Conservation (phyloP, 2,113 vertebrate species). For the Alectura lathami region DNA sequence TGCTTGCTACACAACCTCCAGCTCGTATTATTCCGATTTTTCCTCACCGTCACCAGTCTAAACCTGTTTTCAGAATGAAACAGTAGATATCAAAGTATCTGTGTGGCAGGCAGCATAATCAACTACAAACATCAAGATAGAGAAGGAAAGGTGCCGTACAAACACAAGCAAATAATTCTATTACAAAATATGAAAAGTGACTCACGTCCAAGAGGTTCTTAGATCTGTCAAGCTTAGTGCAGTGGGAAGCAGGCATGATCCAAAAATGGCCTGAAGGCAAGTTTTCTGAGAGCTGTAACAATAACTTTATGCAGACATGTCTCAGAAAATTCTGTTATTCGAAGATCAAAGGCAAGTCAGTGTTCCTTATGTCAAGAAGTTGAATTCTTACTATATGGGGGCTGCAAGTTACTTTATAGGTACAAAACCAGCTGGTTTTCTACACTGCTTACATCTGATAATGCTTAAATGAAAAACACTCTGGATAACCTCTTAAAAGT, state of each 20-base stretch:
- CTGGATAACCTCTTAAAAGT: neutral
- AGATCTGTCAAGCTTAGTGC: neutral
- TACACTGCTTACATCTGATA: neutral
- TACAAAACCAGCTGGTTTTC: neutral
- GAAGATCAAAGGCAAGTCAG: conserved; percentile 26
- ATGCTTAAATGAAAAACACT: neutral
- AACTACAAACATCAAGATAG: neutral
- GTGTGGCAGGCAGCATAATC: neutral
- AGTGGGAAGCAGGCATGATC: neutral
- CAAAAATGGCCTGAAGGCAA: conserved; percentile 19
- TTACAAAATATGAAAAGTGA: neutral
- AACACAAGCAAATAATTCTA: neutral
- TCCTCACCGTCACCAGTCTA: neutral
- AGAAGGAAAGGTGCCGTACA: neutral
- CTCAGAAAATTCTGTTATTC: conserved; percentile 30
- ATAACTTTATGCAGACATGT: conserved; percentile 26
- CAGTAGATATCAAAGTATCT: neutral
- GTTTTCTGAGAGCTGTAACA: conserved; percentile 27
- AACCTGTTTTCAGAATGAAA: neutral
- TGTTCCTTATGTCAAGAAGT: neutral
- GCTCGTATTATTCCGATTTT: neutral
- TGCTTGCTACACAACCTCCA: neutral
- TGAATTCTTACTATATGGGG: neutral
- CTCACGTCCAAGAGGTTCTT: neutral
- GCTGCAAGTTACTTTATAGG: neutral